These are phyloP conservation scores for Silurus meridionalis DNA, from an alignment of 2,113 vertebrate genomes.

Conservation along the genomic window DNA sequence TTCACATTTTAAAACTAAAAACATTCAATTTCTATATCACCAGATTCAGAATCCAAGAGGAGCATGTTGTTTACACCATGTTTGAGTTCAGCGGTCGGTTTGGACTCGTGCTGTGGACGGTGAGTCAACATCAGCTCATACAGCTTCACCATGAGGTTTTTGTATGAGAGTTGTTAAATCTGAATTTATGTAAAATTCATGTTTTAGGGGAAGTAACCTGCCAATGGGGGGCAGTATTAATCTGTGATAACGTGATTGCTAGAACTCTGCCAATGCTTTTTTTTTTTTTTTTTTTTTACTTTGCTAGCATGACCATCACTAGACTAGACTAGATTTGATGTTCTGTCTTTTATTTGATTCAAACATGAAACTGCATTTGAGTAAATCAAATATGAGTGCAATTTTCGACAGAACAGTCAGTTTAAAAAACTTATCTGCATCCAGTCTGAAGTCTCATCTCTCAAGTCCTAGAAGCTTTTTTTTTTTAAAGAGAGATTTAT, in stretches of 20 bases:
- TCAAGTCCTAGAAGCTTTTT: constrained; percentile 8
- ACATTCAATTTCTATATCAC: background rate
- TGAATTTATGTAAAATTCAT: background rate
- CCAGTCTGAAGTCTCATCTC: constrained; percentile 32
- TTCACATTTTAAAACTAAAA: background rate
- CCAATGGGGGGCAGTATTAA: background rate
- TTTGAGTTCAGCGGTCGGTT: background rate
- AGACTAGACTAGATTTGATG: background rate
- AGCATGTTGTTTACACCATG: background rate
- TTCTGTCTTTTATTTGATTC: background rate
- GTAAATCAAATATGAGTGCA: background rate
- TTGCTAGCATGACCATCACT: background rate
- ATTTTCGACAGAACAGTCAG: no score
- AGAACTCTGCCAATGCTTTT: background rate
- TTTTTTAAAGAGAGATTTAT: constrained; percentile 35
- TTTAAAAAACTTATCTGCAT: no score
- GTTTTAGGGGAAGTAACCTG: background rate
- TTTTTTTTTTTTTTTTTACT: background rate
- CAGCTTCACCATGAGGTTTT: background rate
- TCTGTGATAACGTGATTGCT: background rate
- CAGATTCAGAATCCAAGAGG: background rate
- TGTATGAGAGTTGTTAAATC: background rate
- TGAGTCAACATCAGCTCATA: background rate
- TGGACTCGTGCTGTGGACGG: background rate
- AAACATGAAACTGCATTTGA: background rate